These are phyloP conservation scores for Argyrosomus regius DNA, from an alignment of 2,797 vertebrate species.

Conservation along the genomic window DNA sequence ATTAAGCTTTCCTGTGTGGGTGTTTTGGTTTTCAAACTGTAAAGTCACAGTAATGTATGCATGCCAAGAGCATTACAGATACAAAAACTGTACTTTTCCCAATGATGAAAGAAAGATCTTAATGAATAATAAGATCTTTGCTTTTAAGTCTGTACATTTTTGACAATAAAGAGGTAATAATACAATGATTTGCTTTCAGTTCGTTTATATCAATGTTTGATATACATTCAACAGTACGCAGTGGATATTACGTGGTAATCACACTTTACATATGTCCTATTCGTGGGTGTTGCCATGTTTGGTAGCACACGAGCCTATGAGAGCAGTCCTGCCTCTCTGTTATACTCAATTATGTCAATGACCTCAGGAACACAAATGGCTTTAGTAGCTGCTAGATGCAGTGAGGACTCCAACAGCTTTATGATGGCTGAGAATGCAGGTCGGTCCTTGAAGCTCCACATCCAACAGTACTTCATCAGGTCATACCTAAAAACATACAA, in stretches of 20 bases:
- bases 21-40: conserved; percentile 58
- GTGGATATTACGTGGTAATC: background rate
- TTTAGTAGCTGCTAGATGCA: conserved; percentile 56
- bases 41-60: conserved; percentile 49
- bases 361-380: conserved; percentile 61
- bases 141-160: conserved; percentile 62
- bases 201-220: background rate
- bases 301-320: background rate
- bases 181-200: conserved; percentile 4
- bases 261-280: background rate
- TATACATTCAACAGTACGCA: background rate
- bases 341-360: conserved; percentile 73
- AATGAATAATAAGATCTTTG: conserved; percentile 40
- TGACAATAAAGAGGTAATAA: conserved; percentile 59
- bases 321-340: conserved; percentile 71
- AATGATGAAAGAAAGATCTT: conserved; percentile 25
- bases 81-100: conserved; percentile 42
- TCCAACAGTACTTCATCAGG: conserved; percentile 85
- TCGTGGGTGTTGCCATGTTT: background rate
- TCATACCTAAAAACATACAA: conserved; percentile 73
- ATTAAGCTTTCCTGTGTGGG: conserved; percentile 52
- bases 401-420: conserved; percentile 77
- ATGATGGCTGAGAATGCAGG: conserved; percentile 79
- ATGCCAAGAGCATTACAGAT: conserved; percentile 48
- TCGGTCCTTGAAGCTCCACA: conserved; percentile 82